phyloP scores from a whole-genome alignment of 2,888 invertebrate species.

The Tipula vernalis region DNA sequence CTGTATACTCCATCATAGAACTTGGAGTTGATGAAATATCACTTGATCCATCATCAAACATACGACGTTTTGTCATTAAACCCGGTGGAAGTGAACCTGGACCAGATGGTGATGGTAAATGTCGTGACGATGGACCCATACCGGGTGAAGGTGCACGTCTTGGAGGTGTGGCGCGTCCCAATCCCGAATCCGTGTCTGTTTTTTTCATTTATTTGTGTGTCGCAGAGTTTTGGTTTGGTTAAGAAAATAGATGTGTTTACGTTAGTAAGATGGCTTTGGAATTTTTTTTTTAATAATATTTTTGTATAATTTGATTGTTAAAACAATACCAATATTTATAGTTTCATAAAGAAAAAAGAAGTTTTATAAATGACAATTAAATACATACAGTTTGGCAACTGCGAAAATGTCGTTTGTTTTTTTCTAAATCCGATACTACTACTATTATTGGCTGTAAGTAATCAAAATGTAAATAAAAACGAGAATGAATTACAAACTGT shows the following conservation, averaged over 20 bases:
- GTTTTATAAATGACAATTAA: neutral
- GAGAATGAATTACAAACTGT: neutral
- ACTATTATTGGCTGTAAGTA: neutral
- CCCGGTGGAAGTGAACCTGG: slow-evolving; percentile 69
- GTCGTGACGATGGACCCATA: slow-evolving; percentile 51
- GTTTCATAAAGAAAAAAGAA: neutral
- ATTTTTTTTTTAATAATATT: neutral
- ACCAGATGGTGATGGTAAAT: slow-evolving; percentile 73
- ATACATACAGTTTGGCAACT: neutral
- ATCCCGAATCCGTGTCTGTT: slow-evolving; percentile 66
- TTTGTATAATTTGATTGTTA: neutral
- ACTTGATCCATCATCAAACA: slow-evolving; percentile 66
- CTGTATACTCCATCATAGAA: slow-evolving; percentile 79
- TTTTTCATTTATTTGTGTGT: slow-evolving; percentile 7
- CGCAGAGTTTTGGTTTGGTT: neutral
- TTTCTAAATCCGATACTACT: slow-evolving; percentile 5
- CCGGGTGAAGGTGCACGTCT: slow-evolving; percentile 78
- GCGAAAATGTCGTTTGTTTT: neutral
- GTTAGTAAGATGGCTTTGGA: neutral
- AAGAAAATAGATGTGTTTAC: neutral
- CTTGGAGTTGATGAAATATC: slow-evolving; percentile 74
- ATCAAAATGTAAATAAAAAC: neutral
- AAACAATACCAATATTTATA: neutral
- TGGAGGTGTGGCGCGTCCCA: slow-evolving; percentile 78
- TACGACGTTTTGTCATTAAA: slow-evolving; percentile 55